phyloP scores from a whole-genome alignment of 2,113 vertebrate species.

The Haliaeetus leucogaster region DNA sequence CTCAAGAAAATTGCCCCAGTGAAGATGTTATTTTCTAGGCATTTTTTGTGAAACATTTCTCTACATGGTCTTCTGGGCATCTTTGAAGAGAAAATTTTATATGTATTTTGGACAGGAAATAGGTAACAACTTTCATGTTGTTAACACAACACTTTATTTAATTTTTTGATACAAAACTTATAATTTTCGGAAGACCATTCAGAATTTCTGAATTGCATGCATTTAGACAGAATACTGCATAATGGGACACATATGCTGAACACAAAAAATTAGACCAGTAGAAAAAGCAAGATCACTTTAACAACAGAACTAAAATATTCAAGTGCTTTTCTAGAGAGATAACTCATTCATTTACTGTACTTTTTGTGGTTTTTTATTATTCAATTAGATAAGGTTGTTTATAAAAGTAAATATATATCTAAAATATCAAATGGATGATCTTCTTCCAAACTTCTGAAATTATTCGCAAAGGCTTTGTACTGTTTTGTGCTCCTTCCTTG shows the following conservation, averaged over 20 bases:
- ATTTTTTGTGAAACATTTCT: not conserved
- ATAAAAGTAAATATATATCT: not conserved
- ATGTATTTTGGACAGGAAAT: not conserved
- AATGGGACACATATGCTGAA: not conserved
- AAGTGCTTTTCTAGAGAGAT: not conserved
- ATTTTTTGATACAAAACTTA: not conserved
- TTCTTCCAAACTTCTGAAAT: not conserved
- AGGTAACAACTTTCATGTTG: not conserved
- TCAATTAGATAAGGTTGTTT: not conserved
- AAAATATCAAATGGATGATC: not conserved
- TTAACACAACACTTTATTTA: not conserved
- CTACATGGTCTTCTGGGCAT: not conserved
- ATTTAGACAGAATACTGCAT: not conserved
- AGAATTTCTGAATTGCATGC: not conserved
- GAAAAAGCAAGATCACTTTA: not conserved
- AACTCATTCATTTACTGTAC: not conserved
- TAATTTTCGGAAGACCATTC: not conserved
- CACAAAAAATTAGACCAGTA: not conserved
- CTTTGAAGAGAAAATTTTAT: not conserved
- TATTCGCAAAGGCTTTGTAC: not conserved
- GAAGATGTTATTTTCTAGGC: not conserved
- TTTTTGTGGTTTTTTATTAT: not conserved
- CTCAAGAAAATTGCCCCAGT: not conserved
- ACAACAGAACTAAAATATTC: not conserved
- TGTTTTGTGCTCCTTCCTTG: not conserved